phyloP scores from a whole-genome alignment of 1,140 invertebrate species.

The Lasioglossum baleicum region DNA sequence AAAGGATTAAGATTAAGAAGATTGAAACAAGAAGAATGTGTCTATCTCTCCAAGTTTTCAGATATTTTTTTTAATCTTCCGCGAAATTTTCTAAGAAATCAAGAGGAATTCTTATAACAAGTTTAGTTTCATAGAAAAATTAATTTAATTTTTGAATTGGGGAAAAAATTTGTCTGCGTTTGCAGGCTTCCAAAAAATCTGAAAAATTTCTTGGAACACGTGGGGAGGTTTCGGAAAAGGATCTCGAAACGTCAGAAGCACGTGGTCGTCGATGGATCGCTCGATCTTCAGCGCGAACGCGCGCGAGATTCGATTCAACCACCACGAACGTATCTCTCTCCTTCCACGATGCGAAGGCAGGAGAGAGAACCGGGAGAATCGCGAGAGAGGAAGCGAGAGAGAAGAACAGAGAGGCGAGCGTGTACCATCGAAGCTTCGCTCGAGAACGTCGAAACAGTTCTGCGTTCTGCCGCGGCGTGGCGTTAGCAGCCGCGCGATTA shows the following conservation, averaged over 20 bases:
- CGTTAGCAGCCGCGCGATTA: conserved; percentile 66
- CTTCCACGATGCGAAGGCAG: not conserved
- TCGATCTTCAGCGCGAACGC: not conserved
- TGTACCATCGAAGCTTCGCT: conserved; percentile 76
- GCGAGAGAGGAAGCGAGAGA: not conserved
- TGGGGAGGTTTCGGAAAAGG: not conserved
- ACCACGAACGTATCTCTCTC: conserved; percentile 1
- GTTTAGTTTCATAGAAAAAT: no score
- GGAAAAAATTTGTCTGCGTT: no score
- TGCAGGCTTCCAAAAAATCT: no score
- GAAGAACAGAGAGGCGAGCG: conserved; percentile 43
- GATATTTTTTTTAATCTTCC: no score
- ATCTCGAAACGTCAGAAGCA: conserved; percentile 12
- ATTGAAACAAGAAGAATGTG: no score
- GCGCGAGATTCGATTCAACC: conserved; percentile 7
- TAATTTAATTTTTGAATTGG: no score
- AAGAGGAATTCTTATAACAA: no score
- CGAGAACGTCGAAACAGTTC: conserved; percentile 72
- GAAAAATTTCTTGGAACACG: no score
- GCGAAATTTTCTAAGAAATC: no score
- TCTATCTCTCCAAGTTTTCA: no score
- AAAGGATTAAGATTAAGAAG: no score
- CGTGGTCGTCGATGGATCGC: not conserved
- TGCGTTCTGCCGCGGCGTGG: conserved; percentile 70
- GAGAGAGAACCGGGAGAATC: not conserved